phyloP scores from a whole-genome alignment of 1,140 invertebrate genomes.

The Tetragonula clypearis region DNA sequence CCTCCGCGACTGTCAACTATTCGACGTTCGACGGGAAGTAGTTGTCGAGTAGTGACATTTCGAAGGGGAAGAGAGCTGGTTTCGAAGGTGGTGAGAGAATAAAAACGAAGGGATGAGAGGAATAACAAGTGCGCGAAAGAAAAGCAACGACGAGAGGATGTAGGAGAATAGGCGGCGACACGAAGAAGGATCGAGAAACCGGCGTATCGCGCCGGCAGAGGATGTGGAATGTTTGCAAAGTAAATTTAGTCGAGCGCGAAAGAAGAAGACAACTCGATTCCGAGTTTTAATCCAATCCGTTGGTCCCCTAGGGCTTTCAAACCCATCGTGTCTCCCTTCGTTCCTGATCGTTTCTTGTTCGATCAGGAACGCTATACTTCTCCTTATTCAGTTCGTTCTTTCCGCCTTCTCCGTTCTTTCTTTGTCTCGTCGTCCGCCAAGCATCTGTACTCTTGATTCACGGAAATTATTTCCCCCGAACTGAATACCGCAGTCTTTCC shows the following conservation, averaged over 20 bases:
- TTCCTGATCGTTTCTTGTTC: conserved; percentile 1
- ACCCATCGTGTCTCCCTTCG: conserved; percentile 45
- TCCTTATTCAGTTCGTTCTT: conserved; percentile 7
- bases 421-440: background rate
- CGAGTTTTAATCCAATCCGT: conserved; percentile 78
- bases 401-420: conserved; percentile 1
- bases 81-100: background rate
- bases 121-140: background rate
- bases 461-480: conserved; percentile 32
- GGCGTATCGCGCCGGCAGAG: conserved; percentile 5
- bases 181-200: conserved; percentile 46
- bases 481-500: background rate
- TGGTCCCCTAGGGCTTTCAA: conserved; percentile 21
- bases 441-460: conserved; percentile 29
- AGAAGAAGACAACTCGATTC: conserved; percentile 73
- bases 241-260: conserved; percentile 72
- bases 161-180: background rate
- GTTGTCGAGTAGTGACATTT: too few species aligned
- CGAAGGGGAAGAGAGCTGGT: too few species aligned
- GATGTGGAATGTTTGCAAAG: conserved; percentile 76
- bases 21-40: background rate
- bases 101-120: background rate
- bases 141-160: background rate
- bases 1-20: background rate
- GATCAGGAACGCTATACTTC: background rate